Percentiles rank a stretch among this genome's conserved stretches.
phyloP scores from a whole-genome alignment of 2,888 invertebrate genomes.

The Chaetogeoica ovagalla region DNA sequence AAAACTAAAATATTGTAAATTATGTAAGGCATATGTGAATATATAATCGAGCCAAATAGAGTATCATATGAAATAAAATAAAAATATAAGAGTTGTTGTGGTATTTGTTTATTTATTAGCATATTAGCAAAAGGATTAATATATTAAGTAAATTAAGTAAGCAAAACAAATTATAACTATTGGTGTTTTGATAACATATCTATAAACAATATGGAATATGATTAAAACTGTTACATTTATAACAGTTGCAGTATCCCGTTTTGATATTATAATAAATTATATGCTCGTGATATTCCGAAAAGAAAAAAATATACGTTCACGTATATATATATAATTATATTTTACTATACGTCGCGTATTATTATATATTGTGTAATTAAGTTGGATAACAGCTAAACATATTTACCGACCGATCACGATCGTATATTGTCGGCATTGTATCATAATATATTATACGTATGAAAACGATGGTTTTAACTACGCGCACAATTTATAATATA shows the following conservation, averaged over 20 bases:
- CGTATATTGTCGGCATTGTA: background rate
- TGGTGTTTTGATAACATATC: no score
- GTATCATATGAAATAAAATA: no score
- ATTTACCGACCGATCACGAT: slow-evolving; percentile 16
- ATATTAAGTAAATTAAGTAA: no score
- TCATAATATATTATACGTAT: background rate
- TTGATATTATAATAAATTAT: slow-evolving; percentile 38
- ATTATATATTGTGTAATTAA: slow-evolving; percentile 32
- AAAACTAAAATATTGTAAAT: no score
- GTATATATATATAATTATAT: background rate
- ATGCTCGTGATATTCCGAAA: slow-evolving; percentile 42
- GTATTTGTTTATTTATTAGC: no score
- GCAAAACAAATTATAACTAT: no score
- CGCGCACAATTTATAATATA: background rate
- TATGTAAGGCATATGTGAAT: no score
- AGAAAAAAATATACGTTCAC: background rate
- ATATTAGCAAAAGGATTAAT: no score
- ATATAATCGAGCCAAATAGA: no score
- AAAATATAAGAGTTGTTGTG: no score
- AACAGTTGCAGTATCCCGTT: slow-evolving; percentile 4
- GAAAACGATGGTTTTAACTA: slow-evolving; percentile 30
- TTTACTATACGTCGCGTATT: background rate
- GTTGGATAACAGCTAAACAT: slow-evolving; percentile 40
- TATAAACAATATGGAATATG: no score
- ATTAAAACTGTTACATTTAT: no score